phyloP scores from a whole-genome alignment of 2,113 vertebrate genomes.

The Carollia perspicillata region DNA sequence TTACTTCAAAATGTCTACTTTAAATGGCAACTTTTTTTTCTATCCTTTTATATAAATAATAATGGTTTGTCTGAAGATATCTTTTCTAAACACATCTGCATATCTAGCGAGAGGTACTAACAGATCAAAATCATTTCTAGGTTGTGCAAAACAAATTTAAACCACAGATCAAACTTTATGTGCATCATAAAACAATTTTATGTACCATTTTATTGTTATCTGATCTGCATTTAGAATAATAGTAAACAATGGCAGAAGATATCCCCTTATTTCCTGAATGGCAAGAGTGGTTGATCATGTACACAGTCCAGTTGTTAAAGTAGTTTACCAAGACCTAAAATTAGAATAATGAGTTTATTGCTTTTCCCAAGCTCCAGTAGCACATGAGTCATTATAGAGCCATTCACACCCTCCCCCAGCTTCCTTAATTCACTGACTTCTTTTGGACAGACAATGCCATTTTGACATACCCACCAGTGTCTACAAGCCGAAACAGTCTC shows the following conservation, averaged over 20 bases:
- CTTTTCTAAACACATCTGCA: constrained; percentile 9
- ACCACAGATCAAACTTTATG: neutral
- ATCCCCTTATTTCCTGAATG: constrained; percentile 68
- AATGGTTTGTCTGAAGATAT: neutral
- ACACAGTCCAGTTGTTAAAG: constrained; percentile 33
- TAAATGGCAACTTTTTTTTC: neutral
- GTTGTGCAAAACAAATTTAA: constrained; percentile 29
- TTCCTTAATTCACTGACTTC: constrained; percentile 54
- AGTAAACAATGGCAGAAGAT: constrained; percentile 25
- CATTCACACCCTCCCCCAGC: constrained; percentile 35
- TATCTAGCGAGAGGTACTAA: neutral
- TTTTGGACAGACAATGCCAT: constrained; percentile 58
- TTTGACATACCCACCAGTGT: neutral
- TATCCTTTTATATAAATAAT: neutral
- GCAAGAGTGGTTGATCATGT: constrained; percentile 51
- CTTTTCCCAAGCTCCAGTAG: constrained; percentile 32
- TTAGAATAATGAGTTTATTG: constrained; percentile 72
- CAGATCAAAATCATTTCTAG: neutral
- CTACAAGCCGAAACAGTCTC: neutral
- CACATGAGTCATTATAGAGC: constrained; percentile 42
- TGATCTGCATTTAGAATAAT: constrained; percentile 68
- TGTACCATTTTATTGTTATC: constrained; percentile 51
- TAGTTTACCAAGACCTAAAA: constrained; percentile 75
- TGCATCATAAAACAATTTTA: constrained; percentile 14
- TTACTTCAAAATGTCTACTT: neutral